Evolutionary conservation across 1,140 invertebrate genomes (phyloP), one percentile per base, ranked within the genome.

Genomic region (Drosophila gunungcola): DNA sequence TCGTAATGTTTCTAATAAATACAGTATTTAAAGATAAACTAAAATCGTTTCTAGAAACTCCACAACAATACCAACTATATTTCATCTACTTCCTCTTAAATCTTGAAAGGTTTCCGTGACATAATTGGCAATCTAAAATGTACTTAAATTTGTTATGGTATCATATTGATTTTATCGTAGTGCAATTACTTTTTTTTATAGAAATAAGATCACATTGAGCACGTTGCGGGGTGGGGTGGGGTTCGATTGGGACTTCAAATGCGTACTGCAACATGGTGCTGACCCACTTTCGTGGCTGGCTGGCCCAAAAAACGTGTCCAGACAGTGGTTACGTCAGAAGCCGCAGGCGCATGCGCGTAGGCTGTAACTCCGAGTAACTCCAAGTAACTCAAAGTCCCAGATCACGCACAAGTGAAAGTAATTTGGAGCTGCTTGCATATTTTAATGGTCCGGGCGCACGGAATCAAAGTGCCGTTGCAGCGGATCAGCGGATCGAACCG

Each of bases 391-490:
- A 63, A n/a, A 51, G 7, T 55, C 43, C 34, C 72, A 57, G 57
- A 69, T 48, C 84, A 88, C 79, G 84, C 84, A 89, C 84, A 84
- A 89, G 84, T 88, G 84, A 88, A 88, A 88, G 84, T 67, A 70
- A 79, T 79, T 84, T 73, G 63, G 52, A 58, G 48, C 58, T 39
- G 70, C 73, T 76, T 88, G 83, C 79, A 82, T 89, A 79, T 72
- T 61, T 77, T 77, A 85, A 73, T 76, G 75, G 74, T 72, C 42
- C 57, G 36, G 38, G 38, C 69, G 55, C 77, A 68, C 65, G 78
- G 56, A 74, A 61, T 77, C 60, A 60, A 80, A 76, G 58, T 39
- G 73, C 53, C 72, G 69, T 46, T 49, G 39, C 45, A 51, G 16
- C 69, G 43, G 70, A 41, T 73, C 63, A 56, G 64, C 57, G 39